phyloP scores from a whole-genome alignment of 2,888 invertebrate genomes.

The Drosophila eohydei region DNA sequence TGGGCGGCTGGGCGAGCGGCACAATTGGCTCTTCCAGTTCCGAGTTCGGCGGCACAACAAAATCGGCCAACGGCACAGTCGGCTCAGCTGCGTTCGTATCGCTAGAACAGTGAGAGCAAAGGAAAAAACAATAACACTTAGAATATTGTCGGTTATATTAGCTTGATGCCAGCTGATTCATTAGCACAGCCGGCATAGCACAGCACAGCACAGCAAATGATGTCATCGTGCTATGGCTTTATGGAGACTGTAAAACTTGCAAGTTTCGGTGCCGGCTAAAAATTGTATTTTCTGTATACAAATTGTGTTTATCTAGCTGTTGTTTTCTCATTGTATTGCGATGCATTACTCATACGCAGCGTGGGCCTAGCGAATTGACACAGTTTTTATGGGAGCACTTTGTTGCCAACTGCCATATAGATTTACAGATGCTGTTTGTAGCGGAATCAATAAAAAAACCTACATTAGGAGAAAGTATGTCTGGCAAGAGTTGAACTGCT shows the following conservation, averaged over 20 bases:
- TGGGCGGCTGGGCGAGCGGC: constrained; percentile 50
- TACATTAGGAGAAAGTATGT: not conserved
- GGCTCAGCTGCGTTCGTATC: constrained; percentile 51
- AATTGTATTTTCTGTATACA: constrained; percentile 11
- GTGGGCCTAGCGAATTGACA: constrained; percentile 65
- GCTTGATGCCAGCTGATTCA: constrained; percentile 60
- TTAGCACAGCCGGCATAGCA: constrained; percentile 45
- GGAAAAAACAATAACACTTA: constrained; percentile 7
- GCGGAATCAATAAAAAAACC: not conserved
- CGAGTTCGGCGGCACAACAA: constrained; percentile 54
- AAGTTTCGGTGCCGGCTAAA: constrained; percentile 20
- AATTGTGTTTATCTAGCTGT: constrained; percentile 41
- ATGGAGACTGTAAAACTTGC: constrained; percentile 3
- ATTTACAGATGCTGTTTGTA: not conserved
- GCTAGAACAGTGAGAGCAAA: constrained; percentile 23
- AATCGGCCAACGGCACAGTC: constrained; percentile 66
- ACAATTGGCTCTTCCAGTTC: constrained; percentile 56
- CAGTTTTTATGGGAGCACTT: constrained; percentile 47
- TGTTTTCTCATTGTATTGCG: constrained; percentile 51
- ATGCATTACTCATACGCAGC: constrained; percentile 62
- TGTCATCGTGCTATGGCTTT: constrained; percentile 33
- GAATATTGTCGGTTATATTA: constrained; percentile 19
- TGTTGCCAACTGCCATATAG: constrained; percentile 8
- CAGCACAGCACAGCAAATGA: constrained; percentile 26
- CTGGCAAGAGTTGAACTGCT: not conserved